phyloP scores from a whole-genome alignment of 2,113 vertebrate species.

The Ictalurus punctatus region DNA sequence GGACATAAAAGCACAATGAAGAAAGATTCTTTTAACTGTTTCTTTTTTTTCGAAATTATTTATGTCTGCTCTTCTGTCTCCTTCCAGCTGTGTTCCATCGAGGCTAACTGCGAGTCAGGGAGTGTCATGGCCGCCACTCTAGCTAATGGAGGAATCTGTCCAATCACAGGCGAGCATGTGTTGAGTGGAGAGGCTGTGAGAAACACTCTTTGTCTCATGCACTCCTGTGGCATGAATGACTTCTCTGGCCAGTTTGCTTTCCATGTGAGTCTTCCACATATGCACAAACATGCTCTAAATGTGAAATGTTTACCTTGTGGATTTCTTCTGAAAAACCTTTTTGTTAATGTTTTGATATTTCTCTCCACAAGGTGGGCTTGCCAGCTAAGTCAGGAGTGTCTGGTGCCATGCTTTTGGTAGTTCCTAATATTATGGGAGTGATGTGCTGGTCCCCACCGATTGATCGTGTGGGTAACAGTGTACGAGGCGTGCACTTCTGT shows the following conservation, averaged over 20 bases:
- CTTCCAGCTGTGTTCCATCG: constrained; percentile 83
- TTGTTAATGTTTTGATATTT: neutral
- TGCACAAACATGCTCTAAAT: neutral
- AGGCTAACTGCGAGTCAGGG: constrained; percentile 85
- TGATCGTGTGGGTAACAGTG: constrained; percentile 86
- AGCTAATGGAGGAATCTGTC: constrained; percentile 89
- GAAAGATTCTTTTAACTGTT: neutral
- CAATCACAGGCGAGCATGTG: constrained; percentile 84
- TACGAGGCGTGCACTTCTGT: constrained; percentile 85
- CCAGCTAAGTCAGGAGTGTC: constrained; percentile 89
- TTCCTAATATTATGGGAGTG: constrained; percentile 89
- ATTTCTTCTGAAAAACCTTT: constrained; percentile 8
- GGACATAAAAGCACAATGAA: neutral
- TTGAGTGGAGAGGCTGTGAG: constrained; percentile 84
- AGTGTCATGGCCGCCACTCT: constrained; percentile 88
- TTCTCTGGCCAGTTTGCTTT: constrained; percentile 91
- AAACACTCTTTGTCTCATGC: constrained; percentile 90
- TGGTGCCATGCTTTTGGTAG: constrained; percentile 86
- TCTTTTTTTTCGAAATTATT: neutral
- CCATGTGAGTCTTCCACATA: constrained; percentile 75
- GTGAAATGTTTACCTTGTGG: neutral
- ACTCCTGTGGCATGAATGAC: constrained; percentile 92
- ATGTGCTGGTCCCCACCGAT: constrained; percentile 88
- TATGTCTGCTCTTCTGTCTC: neutral
- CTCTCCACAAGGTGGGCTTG: constrained; percentile 78